A percentile compares a stretch with the other conserved stretches of the same genome.
phyloP scores from a whole-genome alignment of 1,140 invertebrate genomes.

The Subanguina moxae region DNA sequence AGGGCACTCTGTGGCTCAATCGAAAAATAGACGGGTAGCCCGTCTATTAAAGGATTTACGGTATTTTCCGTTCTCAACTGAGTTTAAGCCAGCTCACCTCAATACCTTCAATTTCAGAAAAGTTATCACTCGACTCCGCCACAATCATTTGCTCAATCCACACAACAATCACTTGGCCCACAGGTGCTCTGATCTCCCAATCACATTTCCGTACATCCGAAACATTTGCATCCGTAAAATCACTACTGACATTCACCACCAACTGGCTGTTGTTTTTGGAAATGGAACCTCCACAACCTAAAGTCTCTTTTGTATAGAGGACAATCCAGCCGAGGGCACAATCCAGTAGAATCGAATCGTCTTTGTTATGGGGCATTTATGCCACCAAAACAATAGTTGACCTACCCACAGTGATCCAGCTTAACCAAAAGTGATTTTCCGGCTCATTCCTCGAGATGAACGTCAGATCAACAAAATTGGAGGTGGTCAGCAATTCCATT shows the following conservation, averaged over 20 bases:
- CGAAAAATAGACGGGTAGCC: too few relatives aligned
- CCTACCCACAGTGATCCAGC: slow-evolving; percentile 45
- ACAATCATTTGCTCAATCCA: slow-evolving; percentile 21
- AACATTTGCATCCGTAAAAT: slow-evolving; percentile 41
- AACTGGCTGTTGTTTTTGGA: slow-evolving; percentile 30
- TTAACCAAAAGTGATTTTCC: slow-evolving; percentile 57
- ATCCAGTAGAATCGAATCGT: too few relatives aligned
- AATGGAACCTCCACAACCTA: slow-evolving; percentile 47
- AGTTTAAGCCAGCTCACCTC: slow-evolving; percentile 27
- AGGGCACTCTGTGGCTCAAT: too few relatives aligned
- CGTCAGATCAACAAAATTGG: slow-evolving; percentile 33
- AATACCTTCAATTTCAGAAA: slow-evolving; percentile 8
- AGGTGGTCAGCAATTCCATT: slow-evolving; percentile 25
- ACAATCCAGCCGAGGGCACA: background rate
- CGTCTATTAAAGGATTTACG: too few relatives aligned
- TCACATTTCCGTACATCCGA: slow-evolving; percentile 36
- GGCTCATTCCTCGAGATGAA: slow-evolving; percentile 36
- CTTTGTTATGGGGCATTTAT: background rate
- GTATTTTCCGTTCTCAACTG: too few relatives aligned
- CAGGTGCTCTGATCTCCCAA: slow-evolving; percentile 48
- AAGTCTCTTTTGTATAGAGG: background rate
- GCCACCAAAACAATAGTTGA: background rate
- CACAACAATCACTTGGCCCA: slow-evolving; percentile 38
- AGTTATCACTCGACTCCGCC: background rate
- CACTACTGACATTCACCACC: slow-evolving; percentile 15